Base-by-base conservation (phyloP, 2,113 vertebrate species). In the Dolichotis patagonum region DNA sequence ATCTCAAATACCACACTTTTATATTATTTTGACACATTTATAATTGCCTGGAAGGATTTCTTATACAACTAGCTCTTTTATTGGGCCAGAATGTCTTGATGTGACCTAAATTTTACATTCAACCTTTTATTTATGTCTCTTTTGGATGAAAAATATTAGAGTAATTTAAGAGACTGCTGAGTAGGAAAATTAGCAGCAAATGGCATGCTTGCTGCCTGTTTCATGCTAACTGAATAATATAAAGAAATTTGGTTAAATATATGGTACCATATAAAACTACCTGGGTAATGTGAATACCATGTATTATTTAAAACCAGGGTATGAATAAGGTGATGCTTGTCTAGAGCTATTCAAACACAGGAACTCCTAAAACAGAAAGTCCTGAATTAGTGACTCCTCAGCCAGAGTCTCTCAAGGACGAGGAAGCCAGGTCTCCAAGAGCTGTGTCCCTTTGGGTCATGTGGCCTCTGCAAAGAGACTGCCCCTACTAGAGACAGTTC, bases 231-330 rank as follows among this genome's bases (percentile, higher is more conserved):
- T 90, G 84, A 78, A 85, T 95, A 52, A 56, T 85, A 87, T 78
- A 86, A 24, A 4, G 54, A 63, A 63, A 93, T 41, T 4, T 3
- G 65, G 88, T 49, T 78, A 97, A 95, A 73, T 26, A 12, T 35
- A 52, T n/a, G 67, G 92, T 30, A 58, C 6, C 46, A 95, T 97
- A 46, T 77, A 95, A 97, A 97, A 94, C 73, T 71, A 54, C 32
- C 24, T 32, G 1, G 73, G 38, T 94, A 32, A 65, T 30, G 22
- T 85, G 95, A 65, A 81, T 80, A 38, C 43, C 75, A 69, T 63
- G 4, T 75, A 87, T 90, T 88, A 90, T 96, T 80, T 28, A 85
- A 88, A 94, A 75, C 12, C 22, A 22, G 73, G 46, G 26, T 5
- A 14, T 20, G 43, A 75, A 93, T 22, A 71, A 87, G 54, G n/a